A percentile compares a stretch with the other conserved stretches of the same genome.
These are phyloP conservation scores for Lithophane semibrunnea DNA, from an alignment of 2,888 invertebrate genomes.

Conservation along the genomic window DNA sequence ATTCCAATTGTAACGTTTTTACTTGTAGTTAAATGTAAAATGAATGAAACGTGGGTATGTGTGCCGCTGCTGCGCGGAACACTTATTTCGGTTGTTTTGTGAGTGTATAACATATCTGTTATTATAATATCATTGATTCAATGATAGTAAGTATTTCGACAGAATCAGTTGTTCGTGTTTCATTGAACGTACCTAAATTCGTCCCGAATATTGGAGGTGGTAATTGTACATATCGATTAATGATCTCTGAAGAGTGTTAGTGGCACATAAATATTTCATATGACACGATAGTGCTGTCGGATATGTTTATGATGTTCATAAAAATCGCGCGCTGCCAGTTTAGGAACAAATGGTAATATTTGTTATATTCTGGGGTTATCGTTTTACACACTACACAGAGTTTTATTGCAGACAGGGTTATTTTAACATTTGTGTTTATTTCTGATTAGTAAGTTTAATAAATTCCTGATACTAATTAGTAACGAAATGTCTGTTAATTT, in stretches of 20 bases:
- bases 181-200: slow-evolving; percentile 59
- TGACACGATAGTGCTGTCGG: slow-evolving; percentile 82
- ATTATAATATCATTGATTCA: no score
- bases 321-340: slow-evolving; percentile 75
- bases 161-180: slow-evolving; percentile 19
- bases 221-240: slow-evolving; percentile 72
- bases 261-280: slow-evolving; percentile 82
- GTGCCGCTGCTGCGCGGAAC: no score
- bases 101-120: no score
- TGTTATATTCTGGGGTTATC: slow-evolving; percentile 58
- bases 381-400: slow-evolving; percentile 22
- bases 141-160: slow-evolving; percentile 1
- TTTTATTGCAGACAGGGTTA: slow-evolving; percentile 27
- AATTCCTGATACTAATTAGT: background rate
- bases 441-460: background rate
- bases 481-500: background rate
- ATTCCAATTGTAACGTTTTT: no score
- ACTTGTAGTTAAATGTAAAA: no score
- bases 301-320: slow-evolving; percentile 82
- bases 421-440: slow-evolving; percentile 2
- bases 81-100: no score
- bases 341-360: slow-evolving; percentile 74
- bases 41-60: no score
- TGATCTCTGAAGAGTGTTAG: slow-evolving; percentile 78
- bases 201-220: slow-evolving; percentile 46